Conservation (phyloP, 2,888 invertebrate genomes). For the Dione vanillae region DNA sequence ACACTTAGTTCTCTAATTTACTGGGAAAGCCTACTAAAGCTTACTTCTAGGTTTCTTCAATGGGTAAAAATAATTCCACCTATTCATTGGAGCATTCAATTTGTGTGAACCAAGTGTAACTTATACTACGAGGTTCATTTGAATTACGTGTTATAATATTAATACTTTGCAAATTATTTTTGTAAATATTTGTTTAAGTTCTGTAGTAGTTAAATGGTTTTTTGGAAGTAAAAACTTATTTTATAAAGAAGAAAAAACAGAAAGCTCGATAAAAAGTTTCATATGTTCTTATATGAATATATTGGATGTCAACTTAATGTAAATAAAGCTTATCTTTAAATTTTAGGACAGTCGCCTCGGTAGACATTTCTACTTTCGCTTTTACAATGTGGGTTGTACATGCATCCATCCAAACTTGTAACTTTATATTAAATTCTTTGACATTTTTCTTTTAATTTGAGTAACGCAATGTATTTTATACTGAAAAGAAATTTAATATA, state of each 20-base stretch:
- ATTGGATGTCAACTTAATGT: constrained; percentile 21
- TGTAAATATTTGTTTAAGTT: background rate
- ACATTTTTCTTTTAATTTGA: background rate
- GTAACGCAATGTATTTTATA: too few species aligned
- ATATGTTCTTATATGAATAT: constrained; percentile 1
- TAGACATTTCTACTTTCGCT: constrained; percentile 28
- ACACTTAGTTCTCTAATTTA: background rate
- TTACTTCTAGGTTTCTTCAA: background rate
- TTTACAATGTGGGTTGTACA: constrained; percentile 24
- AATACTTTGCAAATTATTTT: too few species aligned
- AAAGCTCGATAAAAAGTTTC: background rate
- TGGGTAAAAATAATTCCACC: too few species aligned
- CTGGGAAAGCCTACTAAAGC: too few species aligned
- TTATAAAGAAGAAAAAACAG: background rate
- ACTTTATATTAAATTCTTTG: constrained; percentile 8
- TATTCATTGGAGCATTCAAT: too few species aligned
- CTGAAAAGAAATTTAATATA: too few species aligned
- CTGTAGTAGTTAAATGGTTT: background rate
- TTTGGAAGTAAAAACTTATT: background rate
- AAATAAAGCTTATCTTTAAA: constrained; percentile 22
- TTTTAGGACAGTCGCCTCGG: constrained; percentile 7
- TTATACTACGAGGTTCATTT: too few species aligned
- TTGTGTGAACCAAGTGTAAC: too few species aligned
- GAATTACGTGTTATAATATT: too few species aligned
- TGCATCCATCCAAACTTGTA: constrained; percentile 4